These are phyloP conservation scores for Gila robusta DNA, from an alignment of 2,797 vertebrate species.

Conservation along the genomic window DNA sequence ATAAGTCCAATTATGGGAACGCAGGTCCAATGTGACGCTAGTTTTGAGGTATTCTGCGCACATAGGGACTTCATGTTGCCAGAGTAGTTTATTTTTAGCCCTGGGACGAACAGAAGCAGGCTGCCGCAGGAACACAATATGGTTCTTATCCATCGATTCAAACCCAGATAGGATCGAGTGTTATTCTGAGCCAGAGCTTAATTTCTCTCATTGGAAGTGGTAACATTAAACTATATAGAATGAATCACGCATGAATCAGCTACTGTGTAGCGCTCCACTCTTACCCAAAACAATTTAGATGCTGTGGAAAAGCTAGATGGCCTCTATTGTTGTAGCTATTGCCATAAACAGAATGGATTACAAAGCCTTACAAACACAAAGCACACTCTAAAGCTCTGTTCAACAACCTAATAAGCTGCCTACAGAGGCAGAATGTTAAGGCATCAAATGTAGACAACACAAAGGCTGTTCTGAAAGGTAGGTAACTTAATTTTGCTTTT, in stretches of 20 bases:
- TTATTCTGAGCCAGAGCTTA: constrained; percentile 18
- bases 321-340: constrained; percentile 5
- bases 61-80: constrained; percentile 10
- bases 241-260: constrained; percentile 39
- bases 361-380: constrained; percentile 23
- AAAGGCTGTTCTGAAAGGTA: too few relatives aligned
- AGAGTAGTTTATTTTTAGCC: constrained; percentile 38
- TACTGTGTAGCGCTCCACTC: not conserved
- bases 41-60: constrained; percentile 23
- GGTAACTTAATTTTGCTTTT: too few relatives aligned
- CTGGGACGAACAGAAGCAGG: constrained; percentile 20
- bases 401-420: constrained; percentile 18
- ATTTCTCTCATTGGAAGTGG: constrained; percentile 12
- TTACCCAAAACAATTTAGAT: not conserved
- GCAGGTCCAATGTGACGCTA: constrained; percentile 29
- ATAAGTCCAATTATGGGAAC: constrained; percentile 37
- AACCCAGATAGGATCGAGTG: constrained; percentile 26
- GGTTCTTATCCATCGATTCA: constrained; percentile 41
- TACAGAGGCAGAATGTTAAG: not conserved
- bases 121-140: constrained; percentile 30
- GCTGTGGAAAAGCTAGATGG: constrained; percentile 8
- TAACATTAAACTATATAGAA: constrained; percentile 32
- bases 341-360: constrained; percentile 20
- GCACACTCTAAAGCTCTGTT: constrained; percentile 1
- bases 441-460: not conserved